Evolutionary conservation across 2,113 vertebrate species (phyloP), one percentile per base, ranked within the genome.

Genomic region (Halichoerus grypus): DNA sequence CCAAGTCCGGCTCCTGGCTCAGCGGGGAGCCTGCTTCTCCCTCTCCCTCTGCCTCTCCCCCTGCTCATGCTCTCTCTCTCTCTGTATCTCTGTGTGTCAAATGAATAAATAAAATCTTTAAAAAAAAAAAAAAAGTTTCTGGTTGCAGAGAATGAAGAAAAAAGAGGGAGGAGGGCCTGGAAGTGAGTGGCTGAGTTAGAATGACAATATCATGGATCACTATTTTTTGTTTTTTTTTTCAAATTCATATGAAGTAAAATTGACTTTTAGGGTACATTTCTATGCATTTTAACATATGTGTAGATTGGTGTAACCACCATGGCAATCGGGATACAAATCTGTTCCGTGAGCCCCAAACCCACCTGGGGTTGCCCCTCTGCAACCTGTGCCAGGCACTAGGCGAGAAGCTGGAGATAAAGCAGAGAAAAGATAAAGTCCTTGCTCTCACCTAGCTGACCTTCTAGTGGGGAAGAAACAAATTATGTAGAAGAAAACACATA

Each of bases 361-460:
- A 24, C 24, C 51, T 4, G 21, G 13, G 79, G 18, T 14, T 55
- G 31, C 12, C 33, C 12, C 42, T 15, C 31, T 19, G 67, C n/a
- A 36, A n/a, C n/a, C 42, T 36, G 61, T 26, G 67, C 77, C 86
- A 51, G 55, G 49, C 5, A 8, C 74, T 39, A 22, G 67, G 55
- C 46, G 51, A 77, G 33, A 82, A 55, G 26, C 49, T 49, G 33
- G 39, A 83, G 63, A 84, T 19, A 72, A 80, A 57, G 11, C 53
- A 71, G 19, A 72, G 88, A 77, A 96, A 88, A 85, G 14, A 46
- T 33, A 93, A 96, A 39, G n/a, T 36, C 63, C 69, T 92, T 65
- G 36, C 42, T 76, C n/a, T 97, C 42, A 87, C 28, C 59, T n/a
- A 71, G 31, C 51, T 77, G 24, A 72, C 36, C 42, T 53, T 89